A percentile compares a stretch with the other conserved stretches of the same genome.
Conservation (phyloP, 2,888 invertebrate genomes). For the Nezara viridula region DNA sequence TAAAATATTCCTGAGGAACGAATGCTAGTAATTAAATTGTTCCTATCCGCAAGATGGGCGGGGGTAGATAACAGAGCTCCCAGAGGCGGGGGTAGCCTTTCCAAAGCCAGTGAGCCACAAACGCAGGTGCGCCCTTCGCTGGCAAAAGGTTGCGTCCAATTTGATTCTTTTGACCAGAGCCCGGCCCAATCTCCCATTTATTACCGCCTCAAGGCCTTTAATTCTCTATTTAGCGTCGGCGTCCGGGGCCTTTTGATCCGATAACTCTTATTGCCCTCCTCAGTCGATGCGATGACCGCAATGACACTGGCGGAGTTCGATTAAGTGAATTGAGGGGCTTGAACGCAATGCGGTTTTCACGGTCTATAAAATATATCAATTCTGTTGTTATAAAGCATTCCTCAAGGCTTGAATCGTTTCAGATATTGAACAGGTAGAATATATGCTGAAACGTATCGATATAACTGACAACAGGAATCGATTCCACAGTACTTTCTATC, state of each 20-base stretch:
- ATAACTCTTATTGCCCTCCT: background rate
- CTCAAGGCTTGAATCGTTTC: background rate
- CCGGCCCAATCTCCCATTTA: conserved; percentile 27
- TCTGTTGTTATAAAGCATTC: background rate
- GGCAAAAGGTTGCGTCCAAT: conserved; percentile 4
- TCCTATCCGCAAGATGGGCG: background rate
- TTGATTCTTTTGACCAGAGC: conserved; percentile 25
- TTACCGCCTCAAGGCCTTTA: conserved; percentile 6
- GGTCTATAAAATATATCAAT: background rate
- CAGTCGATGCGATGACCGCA: background rate
- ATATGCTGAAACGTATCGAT: too few species aligned
- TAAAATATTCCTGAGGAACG: background rate
- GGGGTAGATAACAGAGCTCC: background rate
- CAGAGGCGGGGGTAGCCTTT: background rate
- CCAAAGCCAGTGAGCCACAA: background rate
- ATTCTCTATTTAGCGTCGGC: conserved; percentile 32
- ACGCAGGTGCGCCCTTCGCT: background rate
- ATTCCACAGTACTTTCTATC: too few species aligned
- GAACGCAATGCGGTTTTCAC: background rate
- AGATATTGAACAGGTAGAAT: background rate
- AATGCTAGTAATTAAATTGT: background rate
- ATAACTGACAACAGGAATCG: too few species aligned
- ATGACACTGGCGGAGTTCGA: background rate
- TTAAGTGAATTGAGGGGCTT: background rate
- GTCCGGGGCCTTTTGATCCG: background rate